Evolutionary conservation across 2,113 vertebrate species (phyloP), one percentile per base, ranked within the genome.

Genomic region (Bubalus kerabau): DNA sequence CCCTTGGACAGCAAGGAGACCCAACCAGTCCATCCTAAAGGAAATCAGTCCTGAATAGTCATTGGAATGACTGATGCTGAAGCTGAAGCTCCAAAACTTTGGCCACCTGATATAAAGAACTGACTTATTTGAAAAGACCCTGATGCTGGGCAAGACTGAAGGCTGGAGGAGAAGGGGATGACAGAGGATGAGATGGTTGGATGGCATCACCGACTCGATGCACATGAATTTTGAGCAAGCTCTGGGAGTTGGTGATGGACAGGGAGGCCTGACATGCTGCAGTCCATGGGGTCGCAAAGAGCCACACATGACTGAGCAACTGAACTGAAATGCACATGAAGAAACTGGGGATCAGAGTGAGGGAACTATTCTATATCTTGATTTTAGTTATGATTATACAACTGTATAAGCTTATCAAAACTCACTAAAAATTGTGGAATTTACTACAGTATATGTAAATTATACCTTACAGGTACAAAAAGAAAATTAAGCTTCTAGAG

Each of bases 401-500:
- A 43, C 71, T 74, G 36, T 24, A 74, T 43, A 74, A 3, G 36
- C 21, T 74, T 74, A 74, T 74, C 71, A 43, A 90, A 94, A 80
- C 10, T 67, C 57, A 90, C 7, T 32, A 64, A 86, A 92, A 71
- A 7, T 54, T 52, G 2, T 88, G 6, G 19, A 48, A 80, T 64
- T 60, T 93, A 64, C 30, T 36, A 15, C 10, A 83, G 12, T 76
- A 26, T 78, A 36, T 54, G 11, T 36, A 64, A 88, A 88, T 60
- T 56, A 59, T 46, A 64, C 17, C 10, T 83, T 83, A 76, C 76
- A 48, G 0, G 1, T 5, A 16, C 50, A 85, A 30, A 84, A 36
- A 84, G 30, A 87, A 96, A 88, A 76, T 30, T n/a, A 67, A 56
- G 48, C 46, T 36, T 81, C 26, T 40, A 87, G 30, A 17, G 24